These are phyloP conservation scores for Geotrupes spiniger DNA, from an alignment of 2,888 invertebrate species.

Conservation along the genomic window DNA sequence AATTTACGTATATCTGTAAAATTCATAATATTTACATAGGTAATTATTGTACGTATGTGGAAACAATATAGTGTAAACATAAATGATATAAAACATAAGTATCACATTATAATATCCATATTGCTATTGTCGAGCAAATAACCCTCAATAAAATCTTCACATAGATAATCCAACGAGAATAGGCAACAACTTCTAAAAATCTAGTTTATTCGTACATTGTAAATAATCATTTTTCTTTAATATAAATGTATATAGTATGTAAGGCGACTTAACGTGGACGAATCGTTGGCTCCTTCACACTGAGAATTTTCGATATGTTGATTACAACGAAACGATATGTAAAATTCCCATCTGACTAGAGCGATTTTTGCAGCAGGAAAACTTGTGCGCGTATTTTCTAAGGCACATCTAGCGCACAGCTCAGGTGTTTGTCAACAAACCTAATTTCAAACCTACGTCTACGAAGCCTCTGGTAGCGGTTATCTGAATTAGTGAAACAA, in stretches of 20 bases:
- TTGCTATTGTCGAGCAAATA: no score
- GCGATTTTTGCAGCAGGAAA: conserved; percentile 1
- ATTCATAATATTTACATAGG: no score
- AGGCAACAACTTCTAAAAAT: conserved; percentile 2
- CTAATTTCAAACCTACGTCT: conserved; percentile 55
- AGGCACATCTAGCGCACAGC: conserved; percentile 12
- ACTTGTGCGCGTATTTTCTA: conserved; percentile 15
- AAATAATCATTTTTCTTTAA: no score
- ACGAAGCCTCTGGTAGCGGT: conserved; percentile 58
- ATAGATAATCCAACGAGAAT: conserved; percentile 1
- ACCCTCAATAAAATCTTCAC: no score
- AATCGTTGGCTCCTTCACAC: not conserved
- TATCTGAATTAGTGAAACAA: conserved; percentile 59
- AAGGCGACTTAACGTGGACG: conserved; percentile 6
- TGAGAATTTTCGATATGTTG: no score
- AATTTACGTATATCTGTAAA: no score
- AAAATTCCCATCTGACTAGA: conserved; percentile 1
- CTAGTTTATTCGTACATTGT: not conserved
- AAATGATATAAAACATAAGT: no score
- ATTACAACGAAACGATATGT: not conserved
- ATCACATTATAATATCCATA: no score
- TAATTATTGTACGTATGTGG: no score
- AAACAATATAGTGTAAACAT: no score
- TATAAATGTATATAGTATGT: not conserved
- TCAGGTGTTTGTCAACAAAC: conserved; percentile 55